Conservation (phyloP, 2,113 vertebrate species). For the Silurus asotus region DNA sequence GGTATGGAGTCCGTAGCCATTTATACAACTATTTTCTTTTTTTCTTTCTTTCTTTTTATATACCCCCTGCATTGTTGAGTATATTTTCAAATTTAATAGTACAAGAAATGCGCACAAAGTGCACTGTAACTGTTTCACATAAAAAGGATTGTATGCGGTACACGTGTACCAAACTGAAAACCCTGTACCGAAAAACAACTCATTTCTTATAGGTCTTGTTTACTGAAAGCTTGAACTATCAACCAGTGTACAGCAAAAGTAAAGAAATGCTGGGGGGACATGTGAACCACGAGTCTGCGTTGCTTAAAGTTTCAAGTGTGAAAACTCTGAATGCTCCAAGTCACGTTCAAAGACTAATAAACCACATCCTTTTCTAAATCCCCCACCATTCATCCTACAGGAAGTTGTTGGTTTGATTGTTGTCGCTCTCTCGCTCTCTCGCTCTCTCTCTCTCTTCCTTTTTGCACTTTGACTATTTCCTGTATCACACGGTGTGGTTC, state of each 20-base stretch:
- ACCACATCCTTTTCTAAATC: conserved; percentile 8
- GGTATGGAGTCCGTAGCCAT: too few species aligned
- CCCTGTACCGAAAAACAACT: background rate
- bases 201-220: background rate
- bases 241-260: background rate
- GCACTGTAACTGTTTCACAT: too few species aligned
- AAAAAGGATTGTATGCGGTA: too few species aligned
- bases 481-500: conserved; percentile 43
- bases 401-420: conserved; percentile 61
- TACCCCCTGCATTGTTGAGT: too few species aligned
- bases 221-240: background rate
- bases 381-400: conserved; percentile 38
- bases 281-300: too few species aligned
- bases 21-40: too few species aligned
- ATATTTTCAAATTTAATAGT: too few species aligned
- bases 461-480: conserved; percentile 60
- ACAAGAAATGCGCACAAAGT: too few species aligned
- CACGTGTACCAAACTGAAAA: too few species aligned
- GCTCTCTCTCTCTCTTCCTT: conserved; percentile 43
- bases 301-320: background rate
- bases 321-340: background rate
- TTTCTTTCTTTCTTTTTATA: too few species aligned
- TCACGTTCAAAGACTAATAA: conserved; percentile 12
- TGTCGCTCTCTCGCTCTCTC: conserved; percentile 14
- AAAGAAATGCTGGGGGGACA: background rate